Conservation (phyloP, 2,797 vertebrate genomes). For the Apogon talboti region DNA sequence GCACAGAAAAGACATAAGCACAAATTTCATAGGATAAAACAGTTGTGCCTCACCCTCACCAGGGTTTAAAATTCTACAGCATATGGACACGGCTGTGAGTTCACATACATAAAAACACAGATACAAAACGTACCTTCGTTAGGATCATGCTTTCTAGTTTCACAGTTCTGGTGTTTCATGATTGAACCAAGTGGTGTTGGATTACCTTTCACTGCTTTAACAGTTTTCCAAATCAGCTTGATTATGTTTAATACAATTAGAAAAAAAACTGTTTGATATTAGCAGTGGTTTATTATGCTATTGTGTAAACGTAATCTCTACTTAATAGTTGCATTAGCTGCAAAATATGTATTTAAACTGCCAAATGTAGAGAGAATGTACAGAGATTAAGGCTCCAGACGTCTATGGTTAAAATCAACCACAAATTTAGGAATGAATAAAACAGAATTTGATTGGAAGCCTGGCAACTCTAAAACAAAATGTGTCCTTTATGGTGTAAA, state of each 20-base stretch:
- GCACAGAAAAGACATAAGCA: conserved; percentile 61
- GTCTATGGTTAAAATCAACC: neutral
- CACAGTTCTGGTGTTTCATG: conserved; percentile 47
- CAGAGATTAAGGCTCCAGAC: neutral
- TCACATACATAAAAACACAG: conserved; percentile 40
- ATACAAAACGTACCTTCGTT: conserved; percentile 26
- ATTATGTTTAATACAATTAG: no score
- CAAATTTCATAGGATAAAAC: conserved; percentile 68
- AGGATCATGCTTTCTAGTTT: conserved; percentile 32
- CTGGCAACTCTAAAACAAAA: neutral
- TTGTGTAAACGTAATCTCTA: neutral
- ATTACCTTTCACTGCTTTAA: no score
- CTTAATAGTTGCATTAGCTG: neutral
- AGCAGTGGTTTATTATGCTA: neutral
- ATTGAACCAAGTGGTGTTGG: neutral
- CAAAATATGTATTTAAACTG: neutral
- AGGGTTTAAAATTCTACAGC: conserved; percentile 63
- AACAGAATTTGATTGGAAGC: neutral
- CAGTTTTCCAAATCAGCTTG: no score
- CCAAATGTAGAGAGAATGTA: neutral
- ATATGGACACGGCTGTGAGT: conserved; percentile 53
- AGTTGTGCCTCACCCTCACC: conserved; percentile 56
- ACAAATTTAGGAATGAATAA: neutral
- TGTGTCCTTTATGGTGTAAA: conserved; percentile 41
- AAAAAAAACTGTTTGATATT: no score